Base-by-base conservation (phyloP, 2,888 invertebrate genomes). In the Tipula helvola region DNA sequence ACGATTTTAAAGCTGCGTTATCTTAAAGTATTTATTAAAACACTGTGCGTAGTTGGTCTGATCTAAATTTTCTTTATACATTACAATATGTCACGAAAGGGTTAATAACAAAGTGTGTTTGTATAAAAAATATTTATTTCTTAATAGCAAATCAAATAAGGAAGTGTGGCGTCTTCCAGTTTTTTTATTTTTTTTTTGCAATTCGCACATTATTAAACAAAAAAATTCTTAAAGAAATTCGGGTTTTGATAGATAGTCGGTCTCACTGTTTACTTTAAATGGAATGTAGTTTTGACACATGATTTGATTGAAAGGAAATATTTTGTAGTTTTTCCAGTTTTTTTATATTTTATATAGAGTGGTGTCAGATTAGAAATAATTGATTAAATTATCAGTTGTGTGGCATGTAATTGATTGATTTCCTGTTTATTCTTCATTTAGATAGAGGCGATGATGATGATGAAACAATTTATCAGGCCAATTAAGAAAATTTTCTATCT, bases 341-440 rank as follows among this genome's bases (percentile, higher is more conserved):
- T 52, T 52, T 12, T 52, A 16, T 52, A 16, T 13, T 52, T 4
- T 52, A 71, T 28, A 71, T 28, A 52, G 28, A 28, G 71, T 71
- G 28, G 10, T 71, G 71, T 71, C 71, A 71, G 71, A 71, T 71
- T 71, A 71, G 71, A 71, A 71, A 71, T 71, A 71, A 71, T 71
- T 71, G 71, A 71, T 71, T 71, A 71, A 71, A 71, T 71, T 71
- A 71, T 71, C 71, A 71, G 71, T 71, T 71, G 71, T 71, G 71
- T 71, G 71, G 71, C 71, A 71, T 71, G 71, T 71, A 71, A 71
- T 71, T 71, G 71, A 71, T 71, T 71, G 71, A 71, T 71, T 71
- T 71, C 71, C 71, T 71, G 71, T 71, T 28, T 71, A 28, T 71
- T 71, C 28, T 28, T 71, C 52, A 52, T 52, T 52, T 52, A 16